Conservation (phyloP, 2,797 vertebrate species). For the Typhlichthys subterraneus region DNA sequence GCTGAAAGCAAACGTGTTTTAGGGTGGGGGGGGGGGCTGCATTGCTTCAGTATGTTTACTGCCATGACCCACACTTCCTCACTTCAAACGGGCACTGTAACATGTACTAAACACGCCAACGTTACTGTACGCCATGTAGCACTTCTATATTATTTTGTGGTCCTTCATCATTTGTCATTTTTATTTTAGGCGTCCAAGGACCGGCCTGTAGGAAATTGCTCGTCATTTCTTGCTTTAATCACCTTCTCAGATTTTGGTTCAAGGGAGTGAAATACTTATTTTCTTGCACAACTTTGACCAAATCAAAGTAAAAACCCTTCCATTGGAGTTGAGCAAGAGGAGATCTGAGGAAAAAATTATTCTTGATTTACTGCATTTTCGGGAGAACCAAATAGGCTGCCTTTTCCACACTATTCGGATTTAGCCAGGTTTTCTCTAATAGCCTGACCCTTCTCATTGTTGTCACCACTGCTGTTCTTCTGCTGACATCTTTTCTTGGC, state of each 20-base stretch:
- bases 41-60: slow-evolving; percentile 6
- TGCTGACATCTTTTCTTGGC: slow-evolving; percentile 36
- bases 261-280: slow-evolving; percentile 12
- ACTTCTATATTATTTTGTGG: slow-evolving; percentile 2
- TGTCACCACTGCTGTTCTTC: slow-evolving; percentile 46
- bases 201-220: neutral
- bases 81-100: neutral
- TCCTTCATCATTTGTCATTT: neutral
- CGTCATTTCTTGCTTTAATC: slow-evolving; percentile 17
- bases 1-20: neutral
- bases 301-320: slow-evolving; percentile 10
- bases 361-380: slow-evolving; percentile 37
- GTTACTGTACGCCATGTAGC: slow-evolving; percentile 1
- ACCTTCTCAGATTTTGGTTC: slow-evolving; percentile 6
- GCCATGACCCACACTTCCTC: slow-evolving; percentile 4
- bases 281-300: slow-evolving; percentile 10
- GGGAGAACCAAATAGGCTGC: slow-evolving; percentile 27
- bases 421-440: slow-evolving; percentile 45
- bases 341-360: slow-evolving; percentile 10
- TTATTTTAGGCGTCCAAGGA: slow-evolving; percentile 6
- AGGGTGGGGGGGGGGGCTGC: slow-evolving; percentile 7
- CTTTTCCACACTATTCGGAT: slow-evolving; percentile 33
- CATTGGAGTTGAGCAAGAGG: neutral
- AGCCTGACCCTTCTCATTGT: slow-evolving; percentile 42
- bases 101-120: neutral